phyloP scores from a whole-genome alignment of 1,140 invertebrate genomes.

The Drosophila takahashii region DNA sequence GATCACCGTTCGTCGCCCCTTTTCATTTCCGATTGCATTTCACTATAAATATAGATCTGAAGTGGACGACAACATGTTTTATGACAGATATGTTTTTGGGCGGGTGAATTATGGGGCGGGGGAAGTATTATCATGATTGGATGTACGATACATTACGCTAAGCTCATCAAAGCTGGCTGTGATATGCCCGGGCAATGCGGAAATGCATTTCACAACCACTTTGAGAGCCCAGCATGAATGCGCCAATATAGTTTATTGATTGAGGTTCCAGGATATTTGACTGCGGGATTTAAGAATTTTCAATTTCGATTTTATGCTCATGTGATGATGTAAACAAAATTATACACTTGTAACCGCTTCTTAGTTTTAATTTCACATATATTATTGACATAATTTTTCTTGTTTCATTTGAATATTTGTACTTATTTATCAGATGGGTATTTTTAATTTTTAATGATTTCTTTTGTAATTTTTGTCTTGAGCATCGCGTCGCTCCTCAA shows the following conservation, averaged over 20 bases:
- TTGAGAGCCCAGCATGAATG: slow-evolving; percentile 86
- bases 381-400: not conserved
- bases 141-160: slow-evolving; percentile 78
- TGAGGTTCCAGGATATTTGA: slow-evolving; percentile 23
- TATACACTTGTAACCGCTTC: slow-evolving; percentile 12
- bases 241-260: slow-evolving; percentile 50
- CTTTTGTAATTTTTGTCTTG: slow-evolving; percentile 39
- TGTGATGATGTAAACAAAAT: slow-evolving; percentile 39
- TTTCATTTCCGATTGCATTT: slow-evolving; percentile 7
- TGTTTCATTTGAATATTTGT: not conserved
- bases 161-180: slow-evolving; percentile 97
- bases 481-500: slow-evolving; percentile 90
- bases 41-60: slow-evolving; percentile 3
- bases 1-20: slow-evolving; percentile 1
- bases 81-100: slow-evolving; percentile 10
- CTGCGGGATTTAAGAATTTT: slow-evolving; percentile 27
- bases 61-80: slow-evolving; percentile 2
- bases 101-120: slow-evolving; percentile 12
- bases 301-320: slow-evolving; percentile 54
- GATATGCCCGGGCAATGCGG: slow-evolving; percentile 88
- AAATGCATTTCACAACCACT: slow-evolving; percentile 92
- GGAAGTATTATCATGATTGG: slow-evolving; percentile 49
- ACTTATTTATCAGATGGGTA: not conserved
- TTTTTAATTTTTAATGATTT: slow-evolving; percentile 6
- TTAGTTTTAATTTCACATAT: slow-evolving; percentile 1